A percentile compares a stretch with the other conserved stretches of the same genome.
Conservation (phyloP, 2,797 vertebrate species). For the Ptychobarbus kaznakovi region DNA sequence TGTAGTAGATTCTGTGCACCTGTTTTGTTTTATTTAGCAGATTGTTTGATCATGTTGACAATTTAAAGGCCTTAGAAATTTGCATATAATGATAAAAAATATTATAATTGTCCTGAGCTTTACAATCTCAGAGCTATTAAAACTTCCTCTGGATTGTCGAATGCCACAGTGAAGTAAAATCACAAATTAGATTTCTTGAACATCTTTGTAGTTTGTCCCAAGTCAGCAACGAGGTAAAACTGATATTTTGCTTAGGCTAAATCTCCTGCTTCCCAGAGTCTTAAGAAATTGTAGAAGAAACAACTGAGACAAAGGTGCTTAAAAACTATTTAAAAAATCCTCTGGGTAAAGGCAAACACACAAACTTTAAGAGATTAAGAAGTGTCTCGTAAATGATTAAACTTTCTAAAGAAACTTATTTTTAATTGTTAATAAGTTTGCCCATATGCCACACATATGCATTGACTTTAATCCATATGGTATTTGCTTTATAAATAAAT, state of each 20-base stretch:
- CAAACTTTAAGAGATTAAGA: conserved; percentile 26
- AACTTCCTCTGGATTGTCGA: not conserved
- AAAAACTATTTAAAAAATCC: not conserved
- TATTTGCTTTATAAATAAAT: conserved; percentile 44
- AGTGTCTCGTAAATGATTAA: conserved; percentile 37
- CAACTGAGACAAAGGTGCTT: not conserved
- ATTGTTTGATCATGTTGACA: not conserved
- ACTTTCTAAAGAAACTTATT: conserved; percentile 52
- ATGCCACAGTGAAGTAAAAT: not conserved
- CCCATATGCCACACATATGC: conserved; percentile 56
- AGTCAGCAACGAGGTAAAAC: not conserved
- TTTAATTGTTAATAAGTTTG: conserved; percentile 55
- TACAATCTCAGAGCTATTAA: not conserved
- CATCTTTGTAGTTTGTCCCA: not conserved
- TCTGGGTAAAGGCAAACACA: conserved; percentile 6
- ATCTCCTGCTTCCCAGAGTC: not conserved
- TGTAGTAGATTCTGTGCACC: not conserved
- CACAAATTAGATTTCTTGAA: not conserved
- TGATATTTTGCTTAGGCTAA: not conserved
- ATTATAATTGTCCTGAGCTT: not conserved
- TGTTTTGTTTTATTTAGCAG: not conserved
- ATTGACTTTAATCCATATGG: conserved; percentile 58
- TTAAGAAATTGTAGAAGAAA: not conserved
- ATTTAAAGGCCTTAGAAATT: not conserved
- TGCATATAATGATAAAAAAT: not conserved